phyloP scores from a whole-genome alignment of 1,140 invertebrate species.

The Drosophila albomicans region DNA sequence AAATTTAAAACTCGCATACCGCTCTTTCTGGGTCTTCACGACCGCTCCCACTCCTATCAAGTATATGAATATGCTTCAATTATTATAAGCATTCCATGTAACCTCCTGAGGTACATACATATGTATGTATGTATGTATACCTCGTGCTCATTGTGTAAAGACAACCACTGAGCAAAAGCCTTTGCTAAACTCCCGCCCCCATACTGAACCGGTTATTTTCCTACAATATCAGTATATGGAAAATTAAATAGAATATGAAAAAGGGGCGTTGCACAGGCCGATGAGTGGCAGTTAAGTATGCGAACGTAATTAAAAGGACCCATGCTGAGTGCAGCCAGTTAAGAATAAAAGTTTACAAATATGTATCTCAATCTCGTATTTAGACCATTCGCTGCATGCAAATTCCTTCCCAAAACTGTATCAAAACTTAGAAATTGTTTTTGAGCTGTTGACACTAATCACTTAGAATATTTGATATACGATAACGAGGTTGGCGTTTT shows the following conservation, averaged over 20 bases:
- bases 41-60: constrained; percentile 22
- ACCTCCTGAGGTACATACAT: constrained; percentile 43
- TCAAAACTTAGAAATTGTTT: not conserved
- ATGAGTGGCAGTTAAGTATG: constrained; percentile 31
- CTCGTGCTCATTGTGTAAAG: constrained; percentile 20
- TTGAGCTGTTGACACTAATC: too few species aligned
- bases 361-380: not conserved
- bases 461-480: too few species aligned
- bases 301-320: constrained; percentile 65
- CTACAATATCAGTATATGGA: constrained; percentile 8
- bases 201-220: constrained; percentile 19
- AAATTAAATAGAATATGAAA: constrained; percentile 17
- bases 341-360: not conserved
- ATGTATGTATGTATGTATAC: constrained; percentile 74
- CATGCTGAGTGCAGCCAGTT: constrained; percentile 52
- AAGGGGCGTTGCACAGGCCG: constrained; percentile 19
- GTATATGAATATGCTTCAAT: constrained; percentile 73
- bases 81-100: constrained; percentile 61
- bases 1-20: constrained; percentile 12
- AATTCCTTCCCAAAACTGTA: not conserved
- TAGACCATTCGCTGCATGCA: not conserved
- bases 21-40: constrained; percentile 20
- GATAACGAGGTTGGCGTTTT: too few species aligned
- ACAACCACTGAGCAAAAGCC: constrained; percentile 55
- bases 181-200: constrained; percentile 23